Conservation (phyloP, 2,113 vertebrate genomes). For the Rhinopomastus cyanomelas region DNA sequence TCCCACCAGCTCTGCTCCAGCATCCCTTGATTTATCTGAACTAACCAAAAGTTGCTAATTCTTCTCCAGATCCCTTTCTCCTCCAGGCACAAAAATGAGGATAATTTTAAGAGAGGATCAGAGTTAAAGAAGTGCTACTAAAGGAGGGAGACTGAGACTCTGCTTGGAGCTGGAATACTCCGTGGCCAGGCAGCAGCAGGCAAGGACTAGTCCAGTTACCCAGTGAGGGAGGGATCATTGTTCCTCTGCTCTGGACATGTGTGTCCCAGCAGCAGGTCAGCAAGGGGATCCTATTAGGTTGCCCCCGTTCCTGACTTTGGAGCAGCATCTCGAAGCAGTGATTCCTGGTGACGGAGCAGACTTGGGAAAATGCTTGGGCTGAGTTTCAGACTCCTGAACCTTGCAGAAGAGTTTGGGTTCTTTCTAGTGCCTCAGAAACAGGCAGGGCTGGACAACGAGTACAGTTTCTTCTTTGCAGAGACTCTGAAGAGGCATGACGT, state of each 20-base stretch:
- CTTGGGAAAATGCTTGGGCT: background rate
- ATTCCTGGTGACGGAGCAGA: background rate
- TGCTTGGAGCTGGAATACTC: background rate
- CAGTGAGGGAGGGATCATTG: fast-evolving
- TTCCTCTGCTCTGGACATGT: fast-evolving
- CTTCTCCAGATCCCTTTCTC: background rate
- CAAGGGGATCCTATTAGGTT: background rate
- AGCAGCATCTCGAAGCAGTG: background rate
- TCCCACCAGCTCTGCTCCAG: background rate
- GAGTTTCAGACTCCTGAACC: background rate
- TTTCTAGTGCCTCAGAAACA: background rate
- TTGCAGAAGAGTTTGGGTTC: background rate
- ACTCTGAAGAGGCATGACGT: background rate
- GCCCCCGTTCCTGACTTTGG: background rate
- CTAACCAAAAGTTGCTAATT: background rate
- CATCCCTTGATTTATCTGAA: background rate
- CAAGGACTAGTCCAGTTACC: background rate
- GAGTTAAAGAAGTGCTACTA: background rate
- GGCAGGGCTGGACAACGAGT: fast-evolving
- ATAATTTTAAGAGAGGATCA: background rate
- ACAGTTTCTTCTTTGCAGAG: background rate
- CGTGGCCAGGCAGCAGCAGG: background rate
- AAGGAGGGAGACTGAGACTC: background rate
- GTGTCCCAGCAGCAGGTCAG: background rate
- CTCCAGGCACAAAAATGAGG: background rate